A percentile compares a stretch with the other conserved stretches of the same genome.
Conservation (phyloP, 1,140 invertebrate genomes). For the Prorops nasuta region DNA sequence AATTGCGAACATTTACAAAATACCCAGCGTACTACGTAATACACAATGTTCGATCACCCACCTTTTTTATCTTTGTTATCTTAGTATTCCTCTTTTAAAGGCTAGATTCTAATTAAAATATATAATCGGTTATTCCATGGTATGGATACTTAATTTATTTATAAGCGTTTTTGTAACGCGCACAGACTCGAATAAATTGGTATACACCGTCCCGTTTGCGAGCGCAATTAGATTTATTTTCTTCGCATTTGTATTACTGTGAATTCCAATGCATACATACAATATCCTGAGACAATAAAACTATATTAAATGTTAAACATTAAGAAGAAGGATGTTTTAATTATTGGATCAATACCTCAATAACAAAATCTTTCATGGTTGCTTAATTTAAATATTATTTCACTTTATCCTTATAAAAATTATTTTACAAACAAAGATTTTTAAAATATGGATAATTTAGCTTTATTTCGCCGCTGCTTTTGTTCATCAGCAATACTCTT, state of each 20-base stretch:
- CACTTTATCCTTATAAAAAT: no score
- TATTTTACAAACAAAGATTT: conserved; percentile 1
- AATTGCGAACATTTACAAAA: no score
- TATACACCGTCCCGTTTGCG: neutral
- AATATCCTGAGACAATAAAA: conserved; percentile 46
- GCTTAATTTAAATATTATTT: no score
- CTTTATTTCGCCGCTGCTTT: conserved; percentile 66
- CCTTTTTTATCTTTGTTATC: conserved; percentile 15
- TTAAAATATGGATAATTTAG: conserved; percentile 69
- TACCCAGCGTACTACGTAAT: no score
- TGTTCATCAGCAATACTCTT: conserved; percentile 68
- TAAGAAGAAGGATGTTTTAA: neutral
- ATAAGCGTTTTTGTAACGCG: conserved; percentile 18
- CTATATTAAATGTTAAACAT: conserved; percentile 45
- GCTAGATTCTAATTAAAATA: conserved; percentile 10
- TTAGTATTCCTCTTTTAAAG: conserved; percentile 15
- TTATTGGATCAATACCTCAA: conserved; percentile 1
- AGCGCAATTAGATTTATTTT: conserved; percentile 18
- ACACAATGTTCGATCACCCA: no score
- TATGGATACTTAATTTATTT: conserved; percentile 29
- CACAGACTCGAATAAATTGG: conserved; percentile 14
- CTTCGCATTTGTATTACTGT: conserved; percentile 23
- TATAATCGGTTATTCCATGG: conserved; percentile 13
- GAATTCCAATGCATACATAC: conserved; percentile 28
- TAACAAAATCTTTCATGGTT: no score